Evolutionary conservation across 2,888 invertebrate genomes (phyloP).

Genomic region (Drosophila formosana): DNA sequence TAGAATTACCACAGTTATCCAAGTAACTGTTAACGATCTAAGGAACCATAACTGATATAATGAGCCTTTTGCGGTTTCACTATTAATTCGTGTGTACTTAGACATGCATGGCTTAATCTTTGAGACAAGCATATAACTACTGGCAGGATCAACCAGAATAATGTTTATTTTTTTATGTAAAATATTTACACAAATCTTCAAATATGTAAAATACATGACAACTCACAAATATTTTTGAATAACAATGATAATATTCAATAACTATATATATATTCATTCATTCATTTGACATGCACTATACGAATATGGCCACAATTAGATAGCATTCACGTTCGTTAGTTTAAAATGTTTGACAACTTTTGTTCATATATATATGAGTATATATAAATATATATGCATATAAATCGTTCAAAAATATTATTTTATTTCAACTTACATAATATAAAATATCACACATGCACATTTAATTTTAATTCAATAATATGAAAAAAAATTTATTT

Average conservation of each 20-base stretch:
- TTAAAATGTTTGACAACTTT: too few species aligned
- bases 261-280: too few species aligned
- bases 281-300: too few species aligned
- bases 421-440: too few species aligned
- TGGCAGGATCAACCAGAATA: conserved; percentile 58
- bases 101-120: conserved; percentile 53
- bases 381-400: too few species aligned
- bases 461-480: too few species aligned
- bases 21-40: conserved; percentile 55
- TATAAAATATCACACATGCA: too few species aligned
- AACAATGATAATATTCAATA: conserved; percentile 8
- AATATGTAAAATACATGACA: conserved; percentile 18
- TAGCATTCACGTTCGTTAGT: too few species aligned
- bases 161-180: conserved; percentile 15
- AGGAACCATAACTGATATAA: conserved; percentile 58
- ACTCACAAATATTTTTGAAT: conserved; percentile 8
- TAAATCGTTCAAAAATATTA: too few species aligned
- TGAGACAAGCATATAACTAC: conserved; percentile 54
- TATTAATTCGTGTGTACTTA: conserved; percentile 40
- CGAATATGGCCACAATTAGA: too few species aligned
- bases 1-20: conserved; percentile 61
- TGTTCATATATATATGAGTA: too few species aligned
- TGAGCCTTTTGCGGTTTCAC: conserved; percentile 59
- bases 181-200: conserved; percentile 9
- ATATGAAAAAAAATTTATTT: too few species aligned